phyloP scores from a whole-genome alignment of 1,140 invertebrate species.

The Nasonia vitripennis region DNA sequence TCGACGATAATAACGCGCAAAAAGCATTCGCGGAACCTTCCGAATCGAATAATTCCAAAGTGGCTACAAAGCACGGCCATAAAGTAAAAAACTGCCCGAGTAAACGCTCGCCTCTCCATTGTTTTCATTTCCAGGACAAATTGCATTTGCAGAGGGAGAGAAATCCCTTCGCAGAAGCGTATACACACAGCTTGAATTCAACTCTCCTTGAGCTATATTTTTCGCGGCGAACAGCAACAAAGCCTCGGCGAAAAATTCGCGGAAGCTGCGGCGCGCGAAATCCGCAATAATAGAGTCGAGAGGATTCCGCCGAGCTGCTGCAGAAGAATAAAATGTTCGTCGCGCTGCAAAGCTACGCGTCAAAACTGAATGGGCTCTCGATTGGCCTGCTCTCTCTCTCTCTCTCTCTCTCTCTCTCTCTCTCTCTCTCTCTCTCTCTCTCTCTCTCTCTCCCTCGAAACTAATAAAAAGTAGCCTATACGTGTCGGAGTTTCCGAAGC shows the following conservation, averaged over 20 bases:
- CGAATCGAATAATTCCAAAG: too few relatives aligned
- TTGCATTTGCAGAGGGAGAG: neutral
- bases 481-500: constrained; percentile 37
- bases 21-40: too few relatives aligned
- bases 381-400: constrained; percentile 53
- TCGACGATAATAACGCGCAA: too few relatives aligned
- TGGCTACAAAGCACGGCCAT: too few relatives aligned
- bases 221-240: neutral
- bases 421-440: constrained; percentile 43
- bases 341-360: constrained; percentile 12
- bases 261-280: neutral
- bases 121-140: neutral
- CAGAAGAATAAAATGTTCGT: neutral
- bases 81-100: neutral
- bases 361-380: constrained; percentile 59
- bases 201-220: neutral
- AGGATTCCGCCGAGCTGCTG: neutral
- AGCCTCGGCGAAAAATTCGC: neutral
- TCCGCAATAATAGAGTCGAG: neutral
- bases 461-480: constrained; percentile 64
- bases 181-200: neutral
- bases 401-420: neutral
- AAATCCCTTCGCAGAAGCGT: neutral
- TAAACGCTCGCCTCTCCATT: neutral
- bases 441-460: constrained; percentile 54